These are phyloP conservation scores for Rhagonycha fulva DNA, from an alignment of 2,888 invertebrate species.

Conservation along the genomic window DNA sequence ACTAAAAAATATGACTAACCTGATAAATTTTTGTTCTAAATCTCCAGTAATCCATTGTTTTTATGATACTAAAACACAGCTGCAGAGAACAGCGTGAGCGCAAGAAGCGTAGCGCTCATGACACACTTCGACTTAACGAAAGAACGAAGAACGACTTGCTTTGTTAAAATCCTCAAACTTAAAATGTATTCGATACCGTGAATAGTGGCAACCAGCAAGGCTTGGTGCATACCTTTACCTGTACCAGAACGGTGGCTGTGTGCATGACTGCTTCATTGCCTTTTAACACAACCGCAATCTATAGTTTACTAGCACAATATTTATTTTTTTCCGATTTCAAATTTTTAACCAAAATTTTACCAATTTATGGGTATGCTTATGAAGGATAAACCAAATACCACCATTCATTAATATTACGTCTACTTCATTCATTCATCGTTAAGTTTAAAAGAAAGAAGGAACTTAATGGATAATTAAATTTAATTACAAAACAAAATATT, in stretches of 20 bases:
- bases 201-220: conserved; percentile 26
- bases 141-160: conserved; percentile 22
- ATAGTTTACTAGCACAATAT: not conserved
- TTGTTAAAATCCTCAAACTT: not conserved
- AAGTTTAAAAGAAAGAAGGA: too few relatives aligned
- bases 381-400: too few relatives aligned
- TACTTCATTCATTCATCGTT: too few relatives aligned
- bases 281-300: conserved; percentile 34
- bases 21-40: conserved; percentile 24
- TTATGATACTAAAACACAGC: conserved; percentile 24
- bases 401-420: too few relatives aligned
- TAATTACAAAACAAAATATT: too few relatives aligned
- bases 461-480: too few relatives aligned
- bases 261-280: conserved; percentile 20
- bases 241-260: conserved; percentile 34
- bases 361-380: too few relatives aligned
- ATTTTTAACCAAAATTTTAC: too few relatives aligned
- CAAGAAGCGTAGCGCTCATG: conserved; percentile 23
- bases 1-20: conserved; percentile 24
- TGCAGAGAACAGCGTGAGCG: conserved; percentile 26
- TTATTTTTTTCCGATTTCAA: not conserved
- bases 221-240: conserved; percentile 15
- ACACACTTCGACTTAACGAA: conserved; percentile 30
- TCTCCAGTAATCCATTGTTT: conserved; percentile 31
- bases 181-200: not conserved